Conservation (phyloP, 2,113 vertebrate species). For the Myodes glareolus region DNA sequence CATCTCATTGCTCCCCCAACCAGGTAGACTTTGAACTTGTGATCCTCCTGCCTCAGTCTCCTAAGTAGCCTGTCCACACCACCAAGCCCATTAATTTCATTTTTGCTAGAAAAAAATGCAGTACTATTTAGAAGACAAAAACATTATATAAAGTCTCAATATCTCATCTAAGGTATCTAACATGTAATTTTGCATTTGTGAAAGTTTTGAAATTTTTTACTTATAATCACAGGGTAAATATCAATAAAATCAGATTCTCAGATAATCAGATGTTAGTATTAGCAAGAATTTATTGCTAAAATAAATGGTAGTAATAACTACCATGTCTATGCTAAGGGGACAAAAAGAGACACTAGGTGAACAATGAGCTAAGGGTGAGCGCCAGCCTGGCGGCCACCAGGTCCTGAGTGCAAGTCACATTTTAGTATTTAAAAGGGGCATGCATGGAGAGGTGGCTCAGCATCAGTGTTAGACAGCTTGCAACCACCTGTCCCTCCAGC, state of each 20-base stretch:
- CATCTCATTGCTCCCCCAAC: neutral
- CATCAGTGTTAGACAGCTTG: neutral
- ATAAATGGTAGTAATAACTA: neutral
- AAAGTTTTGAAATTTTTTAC: neutral
- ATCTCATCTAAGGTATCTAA: neutral
- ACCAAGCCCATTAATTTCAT: neutral
- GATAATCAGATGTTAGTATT: neutral
- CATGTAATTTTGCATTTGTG: neutral
- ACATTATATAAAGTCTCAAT: neutral
- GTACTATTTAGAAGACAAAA: neutral
- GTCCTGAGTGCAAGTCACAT: neutral
- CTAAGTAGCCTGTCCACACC: neutral
- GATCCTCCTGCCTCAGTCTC: neutral
- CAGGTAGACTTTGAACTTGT: neutral
- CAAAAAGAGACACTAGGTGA: neutral
- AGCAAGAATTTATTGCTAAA: neutral
- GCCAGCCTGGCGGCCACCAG: too few relatives aligned
- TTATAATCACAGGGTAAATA: neutral
- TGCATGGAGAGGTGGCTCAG: neutral
- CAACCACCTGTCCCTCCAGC: neutral
- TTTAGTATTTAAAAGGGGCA: too few relatives aligned
- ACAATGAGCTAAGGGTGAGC: too few relatives aligned
- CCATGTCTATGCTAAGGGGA: neutral
- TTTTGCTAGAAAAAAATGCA: neutral
- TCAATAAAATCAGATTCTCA: neutral